Base-by-base conservation (phyloP, 1,140 invertebrate genomes). In the Bombus ignitus region DNA sequence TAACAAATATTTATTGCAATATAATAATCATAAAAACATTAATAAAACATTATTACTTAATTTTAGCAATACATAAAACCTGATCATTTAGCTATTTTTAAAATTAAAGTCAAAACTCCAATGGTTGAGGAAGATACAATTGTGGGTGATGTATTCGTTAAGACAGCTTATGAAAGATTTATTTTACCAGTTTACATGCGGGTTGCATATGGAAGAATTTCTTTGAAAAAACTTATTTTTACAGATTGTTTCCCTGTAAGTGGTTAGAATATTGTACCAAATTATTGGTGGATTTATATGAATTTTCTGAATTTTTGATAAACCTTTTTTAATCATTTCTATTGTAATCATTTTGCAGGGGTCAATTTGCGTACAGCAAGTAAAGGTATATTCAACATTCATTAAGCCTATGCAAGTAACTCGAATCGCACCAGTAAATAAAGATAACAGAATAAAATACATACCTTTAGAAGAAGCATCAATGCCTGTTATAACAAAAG, bases 161-260 rank as follows among this genome's bases (percentile, higher is more conserved):
- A 96, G 89, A 98, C 98, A 35, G 96, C 97, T 44, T 98, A 96
- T 94, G 97, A 98, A 91, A 95, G 96, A 85, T 94, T 97, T 25
- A 96, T 94, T 5, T 95, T 97, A 44, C 96, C 96, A 1, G 96
- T 97, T 28, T 95, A 96, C 78, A 97, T 97, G 93, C 95, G 95
- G 89, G 96, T 97, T 13, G 96, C 96, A 0, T 94, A 96, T 70
- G 97, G 97, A 53, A 96, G 95, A 88, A 95, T 97, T 66, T 95
- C 96, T 39, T 95, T 97, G 53, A 96, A 97, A 88, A 96, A 96
- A 87, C 93, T 98, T 28, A 94, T 97, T 71, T 98, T 98, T 93
- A 96, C 97, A 83, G 96, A 98, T 94, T 97, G 97, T 88, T 98
- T 98, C 96, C 98, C 98, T 59, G 97, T 98, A 96, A 96, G 96